Evolutionary conservation across 2,888 invertebrate species (phyloP), one percentile per base, ranked within the genome.

Genomic region (Drosophila niveifrons): DNA sequence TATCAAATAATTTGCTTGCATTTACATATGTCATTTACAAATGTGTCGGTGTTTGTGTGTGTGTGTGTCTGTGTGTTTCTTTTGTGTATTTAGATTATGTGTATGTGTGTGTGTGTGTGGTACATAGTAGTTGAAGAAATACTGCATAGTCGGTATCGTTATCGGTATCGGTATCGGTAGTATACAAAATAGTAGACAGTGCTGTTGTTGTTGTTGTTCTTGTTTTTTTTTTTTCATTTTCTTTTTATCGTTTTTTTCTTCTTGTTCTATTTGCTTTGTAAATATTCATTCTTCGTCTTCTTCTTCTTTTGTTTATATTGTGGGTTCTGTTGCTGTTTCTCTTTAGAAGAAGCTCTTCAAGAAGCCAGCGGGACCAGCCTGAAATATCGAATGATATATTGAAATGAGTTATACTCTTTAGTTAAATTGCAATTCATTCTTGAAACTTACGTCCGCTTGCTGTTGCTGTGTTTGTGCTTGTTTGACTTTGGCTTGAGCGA

Each of bases 291-390:
- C 61, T 53, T 39, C 11, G n/a, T 46, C 57, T 46, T 53, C 28
- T 52, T 56, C 28, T 62, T 48, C 28, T 52, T 56, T 18, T 62
- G 44, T 31, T 15, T 3, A 18, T 15, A 28, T 53, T 55, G 71
- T 58, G 61, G 72, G 62, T 61, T 72, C 73, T 76, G 76, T 90
- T 50, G 23, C 13, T 7, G 43, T 57, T 53, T 48, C 55, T 43
- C 46, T 62, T 96, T 97, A 97, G 95, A 97, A 97, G 95, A 97
- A 97, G 95, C 97, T 97, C 95, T 97, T 97, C 93, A 97, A 95
- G 95, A 97, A 97, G 94, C 97, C 97, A 93, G 97, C 96, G 93
- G 97, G 96, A 93, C 97, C 97, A 94, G 97, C 96, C 97, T 97
- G 88, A 55, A 80, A 78, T 17, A 13, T 0, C n/a, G 4, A 31